Evolutionary conservation across 2,888 invertebrate species (phyloP).

Genomic region (Leptarthrus brevirostris): DNA sequence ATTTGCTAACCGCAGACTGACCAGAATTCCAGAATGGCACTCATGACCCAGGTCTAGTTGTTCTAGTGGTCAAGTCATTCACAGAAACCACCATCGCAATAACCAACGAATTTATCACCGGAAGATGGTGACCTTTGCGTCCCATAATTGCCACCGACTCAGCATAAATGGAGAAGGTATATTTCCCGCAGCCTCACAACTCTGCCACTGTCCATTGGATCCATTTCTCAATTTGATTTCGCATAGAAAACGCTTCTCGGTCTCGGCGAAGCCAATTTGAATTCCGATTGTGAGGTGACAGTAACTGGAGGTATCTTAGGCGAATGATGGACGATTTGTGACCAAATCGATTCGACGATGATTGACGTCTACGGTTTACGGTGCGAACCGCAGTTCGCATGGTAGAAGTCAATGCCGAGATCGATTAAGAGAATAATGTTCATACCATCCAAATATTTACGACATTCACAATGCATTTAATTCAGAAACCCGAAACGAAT

Average conservation of each 20-base stretch:
- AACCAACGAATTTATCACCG: conserved; percentile 3
- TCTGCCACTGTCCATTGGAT: background rate
- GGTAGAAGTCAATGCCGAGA: background rate
- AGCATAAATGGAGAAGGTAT: conserved; percentile 20
- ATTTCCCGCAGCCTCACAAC: background rate
- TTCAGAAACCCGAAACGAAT: background rate
- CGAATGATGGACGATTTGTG: background rate
- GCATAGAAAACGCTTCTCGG: background rate
- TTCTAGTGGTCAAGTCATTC: conserved; percentile 3
- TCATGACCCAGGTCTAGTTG: background rate
- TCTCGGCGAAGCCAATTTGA: background rate
- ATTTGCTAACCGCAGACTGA: conserved; percentile 13
- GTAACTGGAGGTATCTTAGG: background rate
- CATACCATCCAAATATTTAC: background rate
- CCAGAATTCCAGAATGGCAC: background rate
- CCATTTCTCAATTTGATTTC: background rate
- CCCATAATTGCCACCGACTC: conserved; percentile 32
- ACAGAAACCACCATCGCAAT: background rate
- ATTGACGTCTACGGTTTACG: background rate
- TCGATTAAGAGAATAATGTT: background rate
- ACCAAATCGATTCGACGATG: background rate
- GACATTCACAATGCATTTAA: background rate
- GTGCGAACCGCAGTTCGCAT: background rate
- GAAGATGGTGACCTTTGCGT: conserved; percentile 23
- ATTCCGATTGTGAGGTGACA: background rate